Evolutionary conservation across 2,113 vertebrate genomes (phyloP).

Genomic region (Heterocephalus glaber): DNA sequence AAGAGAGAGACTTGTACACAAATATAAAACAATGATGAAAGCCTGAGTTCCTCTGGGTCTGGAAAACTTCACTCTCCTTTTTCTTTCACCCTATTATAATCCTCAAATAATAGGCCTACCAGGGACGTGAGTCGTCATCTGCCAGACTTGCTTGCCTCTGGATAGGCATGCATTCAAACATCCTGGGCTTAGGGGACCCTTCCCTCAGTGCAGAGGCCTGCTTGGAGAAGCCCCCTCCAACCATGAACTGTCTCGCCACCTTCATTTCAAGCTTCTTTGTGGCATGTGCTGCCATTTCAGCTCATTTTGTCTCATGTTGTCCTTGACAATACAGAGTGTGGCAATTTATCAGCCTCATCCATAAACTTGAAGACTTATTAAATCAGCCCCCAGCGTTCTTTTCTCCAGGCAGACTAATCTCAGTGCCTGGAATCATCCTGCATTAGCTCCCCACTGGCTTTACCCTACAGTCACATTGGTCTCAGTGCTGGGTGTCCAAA

Average conservation of each 20-base stretch:
- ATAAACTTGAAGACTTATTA: not conserved
- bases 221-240: not conserved
- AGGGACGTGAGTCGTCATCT: not conserved
- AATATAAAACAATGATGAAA: not conserved
- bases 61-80: not conserved
- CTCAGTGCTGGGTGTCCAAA: not conserved
- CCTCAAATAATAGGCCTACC: not conserved
- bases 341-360: not conserved
- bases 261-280: not conserved
- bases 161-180: not conserved
- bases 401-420: not conserved
- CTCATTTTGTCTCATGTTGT: not conserved
- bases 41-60: not conserved
- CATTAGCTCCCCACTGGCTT: not conserved
- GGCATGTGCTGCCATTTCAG: not conserved
- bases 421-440: not conserved
- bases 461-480: accelerated
- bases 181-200: not conserved
- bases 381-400: not conserved
- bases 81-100: slow-evolving; percentile 14
- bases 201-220: not conserved
- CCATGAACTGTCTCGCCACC: not conserved
- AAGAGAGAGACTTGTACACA: not conserved
- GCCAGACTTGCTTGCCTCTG: not conserved
- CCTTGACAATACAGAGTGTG: not conserved